Percentiles rank a stretch among this genome's conserved stretches.
phyloP scores from a whole-genome alignment of 2,888 invertebrate species.

The Plebejus anna region DNA sequence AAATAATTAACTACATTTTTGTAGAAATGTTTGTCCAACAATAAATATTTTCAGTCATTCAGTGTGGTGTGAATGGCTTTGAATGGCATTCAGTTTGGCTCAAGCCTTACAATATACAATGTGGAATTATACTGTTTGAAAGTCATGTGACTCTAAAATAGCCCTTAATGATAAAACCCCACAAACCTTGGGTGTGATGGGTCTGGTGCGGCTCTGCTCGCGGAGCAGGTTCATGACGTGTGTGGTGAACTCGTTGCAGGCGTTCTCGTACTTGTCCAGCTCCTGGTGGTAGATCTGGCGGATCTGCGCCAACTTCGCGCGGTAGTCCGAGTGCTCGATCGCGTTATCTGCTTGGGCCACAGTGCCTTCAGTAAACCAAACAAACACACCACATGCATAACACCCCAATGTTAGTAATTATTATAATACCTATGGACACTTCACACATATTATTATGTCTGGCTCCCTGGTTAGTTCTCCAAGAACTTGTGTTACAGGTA shows the following conservation, averaged over 20 bases:
- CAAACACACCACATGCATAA: constrained; percentile 54
- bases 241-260: constrained; percentile 99
- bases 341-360: constrained; percentile 93
- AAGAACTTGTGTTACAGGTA: not conserved
- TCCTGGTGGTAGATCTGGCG: constrained; percentile 99
- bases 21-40: too few species aligned
- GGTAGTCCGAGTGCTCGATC: constrained; percentile 99
- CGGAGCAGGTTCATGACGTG: constrained; percentile 98
- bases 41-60: too few species aligned
- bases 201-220: constrained; percentile 97
- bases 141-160: not conserved
- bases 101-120: too few species aligned
- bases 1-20: too few species aligned
- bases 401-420: constrained; percentile 21
- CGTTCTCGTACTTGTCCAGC: constrained; percentile 99
- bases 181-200: constrained; percentile 93
- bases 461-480: not conserved
- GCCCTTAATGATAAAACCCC: not conserved
- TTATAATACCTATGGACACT: not conserved
- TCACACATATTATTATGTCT: not conserved
- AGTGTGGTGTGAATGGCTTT: too few species aligned
- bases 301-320: constrained; percentile 98
- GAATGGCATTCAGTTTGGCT: too few species aligned
- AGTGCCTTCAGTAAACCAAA: constrained; percentile 75
- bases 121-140: not conserved